Evolutionary conservation across 2,113 vertebrate genomes (phyloP).

Genomic region (Tichodroma muraria): DNA sequence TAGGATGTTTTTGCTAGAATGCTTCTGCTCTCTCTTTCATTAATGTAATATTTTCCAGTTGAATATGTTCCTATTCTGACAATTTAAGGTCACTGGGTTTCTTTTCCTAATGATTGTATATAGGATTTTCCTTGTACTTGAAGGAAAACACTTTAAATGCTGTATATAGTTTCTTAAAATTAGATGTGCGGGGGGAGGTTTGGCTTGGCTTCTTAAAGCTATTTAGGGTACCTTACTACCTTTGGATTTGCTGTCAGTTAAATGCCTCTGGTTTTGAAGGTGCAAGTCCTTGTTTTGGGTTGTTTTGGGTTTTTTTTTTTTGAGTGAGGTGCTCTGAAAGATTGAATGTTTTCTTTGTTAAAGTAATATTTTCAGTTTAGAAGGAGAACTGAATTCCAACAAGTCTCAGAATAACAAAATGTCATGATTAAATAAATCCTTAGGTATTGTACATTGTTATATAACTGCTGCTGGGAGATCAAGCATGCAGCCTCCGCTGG

Average conservation of each 20-base stretch:
- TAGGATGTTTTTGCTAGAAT: background rate
- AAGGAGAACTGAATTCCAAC: background rate
- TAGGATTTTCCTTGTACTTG: background rate
- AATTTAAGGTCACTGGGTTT: background rate
- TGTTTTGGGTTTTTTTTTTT: background rate
- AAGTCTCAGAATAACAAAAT: background rate
- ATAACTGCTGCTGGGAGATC: background rate
- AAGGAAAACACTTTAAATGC: background rate
- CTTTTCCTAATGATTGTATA: background rate
- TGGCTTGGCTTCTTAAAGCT: background rate
- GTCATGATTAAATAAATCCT: background rate
- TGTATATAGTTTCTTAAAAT: background rate
- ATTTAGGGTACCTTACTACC: background rate
- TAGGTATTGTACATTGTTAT: background rate
- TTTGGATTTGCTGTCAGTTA: background rate
- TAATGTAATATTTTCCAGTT: background rate
- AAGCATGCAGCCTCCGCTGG: background rate
- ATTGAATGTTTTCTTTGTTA: background rate
- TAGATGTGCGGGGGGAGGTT: background rate
- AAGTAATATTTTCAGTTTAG: background rate
- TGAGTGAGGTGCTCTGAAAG: background rate
- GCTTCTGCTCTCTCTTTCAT: background rate
- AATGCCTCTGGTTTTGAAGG: background rate
- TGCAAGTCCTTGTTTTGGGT: background rate
- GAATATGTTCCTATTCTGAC: background rate